Evolutionary conservation across 2,888 invertebrate genomes (phyloP), one percentile per base, ranked within the genome.

Genomic region (Diarsia dahlii): DNA sequence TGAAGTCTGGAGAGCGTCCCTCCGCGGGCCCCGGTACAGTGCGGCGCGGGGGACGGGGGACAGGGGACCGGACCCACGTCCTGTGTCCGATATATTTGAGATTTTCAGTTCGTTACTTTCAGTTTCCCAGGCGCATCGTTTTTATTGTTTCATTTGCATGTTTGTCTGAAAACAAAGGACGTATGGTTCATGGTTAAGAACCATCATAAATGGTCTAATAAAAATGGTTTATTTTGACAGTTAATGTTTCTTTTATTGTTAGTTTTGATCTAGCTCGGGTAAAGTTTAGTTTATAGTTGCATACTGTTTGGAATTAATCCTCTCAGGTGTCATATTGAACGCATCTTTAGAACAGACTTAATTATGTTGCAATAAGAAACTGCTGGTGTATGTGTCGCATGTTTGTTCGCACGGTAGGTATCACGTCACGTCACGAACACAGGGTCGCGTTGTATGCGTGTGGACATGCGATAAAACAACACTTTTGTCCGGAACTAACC

Each of bases 1-100:
- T 86, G 84, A 88, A 84, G 74, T 72, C 79, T 80, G 80, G 67
- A 79, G 80, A 66, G 75, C 72, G 82, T 65, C 80, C 73, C 73
- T 82, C 69, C 68, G 63, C 28, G 69, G 48, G 71, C n/a, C 6
- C 13, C 0, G 20, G 56, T 3, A 60, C 39, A 9, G 50, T 18
- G 48, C 15, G 46, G n/a, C 0, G 12, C 28, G 46, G 39, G 39
- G 71, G 39, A 8, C 9, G 15, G 8, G 52, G 50, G 3, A 8
- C 3, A 28, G 5, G 20, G 15, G 13, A 5, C 15, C 54, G 67
- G 62, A 28, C 54, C 50, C 34, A 6, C 52, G 58, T 28, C 60
- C 5, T 20, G 80, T 65, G 66, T 39, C 80, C 70, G 28, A 60
- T 48, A 64, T 56, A 68, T 66, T 71, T 70, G 63, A 48, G 68